Evolutionary conservation across 2,888 invertebrate genomes (phyloP), one percentile per base, ranked within the genome.

Genomic region (Nemurella pictetii): DNA sequence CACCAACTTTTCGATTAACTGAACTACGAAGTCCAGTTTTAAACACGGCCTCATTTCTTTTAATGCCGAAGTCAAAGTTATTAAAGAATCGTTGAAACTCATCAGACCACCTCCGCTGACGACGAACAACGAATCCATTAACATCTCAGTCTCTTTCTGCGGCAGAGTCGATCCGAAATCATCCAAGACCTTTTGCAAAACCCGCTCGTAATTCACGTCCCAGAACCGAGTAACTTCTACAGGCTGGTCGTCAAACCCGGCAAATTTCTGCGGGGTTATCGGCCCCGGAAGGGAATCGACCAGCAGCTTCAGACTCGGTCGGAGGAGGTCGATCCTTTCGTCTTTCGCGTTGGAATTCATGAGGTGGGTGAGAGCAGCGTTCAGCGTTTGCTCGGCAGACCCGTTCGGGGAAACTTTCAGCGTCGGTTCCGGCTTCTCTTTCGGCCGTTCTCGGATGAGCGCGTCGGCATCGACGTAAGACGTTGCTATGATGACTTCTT

Each of bases 221-320:
- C 92, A 89, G 72, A 92, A 91, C 30, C 89, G 87, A 28, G 88
- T 84, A 89, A 91, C 91, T 83, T 87, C 86, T 30, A 86, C 87
- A 36, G 85, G 27, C 77, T 88, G 89, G 20, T 87, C 86, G 89
- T 96, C 95, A 0, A 92, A 86, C 72, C 91, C 90, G 15, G 90
- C 88, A n/a, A 95, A 89, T 89, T 93, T 94, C 89, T 95, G 94
- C 26, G 94, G 92, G 0, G 95, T 96, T 35, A 94, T 88, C 0
- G 93, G 92, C 9, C 94, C 94, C 0, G 94, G 93, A 0, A 94
- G 88, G 78, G 89, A 88, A 72, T 89, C 87, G 30, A 89, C 85
- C 4, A 92, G 84, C 15, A 89, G 85, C 27, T 88, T 87, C 78
- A 92, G 87, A 36, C 88, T 87, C 1, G 78, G 55, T 20, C 32